Conservation (phyloP, 2,888 invertebrate species). For the Epiblema foenella region DNA sequence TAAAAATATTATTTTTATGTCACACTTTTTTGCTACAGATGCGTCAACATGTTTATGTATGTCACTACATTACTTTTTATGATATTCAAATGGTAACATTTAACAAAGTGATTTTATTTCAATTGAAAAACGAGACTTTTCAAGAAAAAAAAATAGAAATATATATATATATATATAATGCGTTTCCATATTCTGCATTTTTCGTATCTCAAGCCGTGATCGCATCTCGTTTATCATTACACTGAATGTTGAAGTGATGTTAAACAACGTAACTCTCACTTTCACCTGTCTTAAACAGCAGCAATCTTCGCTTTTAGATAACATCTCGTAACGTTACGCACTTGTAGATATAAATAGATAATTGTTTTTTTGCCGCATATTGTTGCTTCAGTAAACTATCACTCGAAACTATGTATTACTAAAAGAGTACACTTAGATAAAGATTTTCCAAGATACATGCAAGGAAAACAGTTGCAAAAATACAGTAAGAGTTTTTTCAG, state of each 20-base stretch:
- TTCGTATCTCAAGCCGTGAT: constrained; percentile 36
- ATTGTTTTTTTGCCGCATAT: constrained; percentile 23
- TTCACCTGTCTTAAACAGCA: constrained; percentile 41
- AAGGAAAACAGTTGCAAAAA: background rate
- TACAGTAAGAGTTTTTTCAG: too few species aligned
- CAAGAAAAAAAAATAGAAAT: too few species aligned
- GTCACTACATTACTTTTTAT: too few species aligned
- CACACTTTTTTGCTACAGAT: background rate
- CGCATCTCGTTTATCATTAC: constrained; percentile 39
- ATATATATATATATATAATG: too few species aligned
- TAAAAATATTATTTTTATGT: background rate
- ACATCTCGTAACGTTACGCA: constrained; percentile 41
- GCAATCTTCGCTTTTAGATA: constrained; percentile 42
- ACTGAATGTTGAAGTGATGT: constrained; percentile 42
- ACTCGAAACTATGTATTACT: background rate
- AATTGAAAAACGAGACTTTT: background rate
- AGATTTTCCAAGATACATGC: background rate
- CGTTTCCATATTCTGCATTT: background rate
- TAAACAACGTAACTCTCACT: constrained; percentile 41
- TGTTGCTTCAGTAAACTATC: background rate
- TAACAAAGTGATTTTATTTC: background rate
- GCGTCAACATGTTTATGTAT: background rate
- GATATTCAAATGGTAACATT: background rate
- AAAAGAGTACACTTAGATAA: background rate
- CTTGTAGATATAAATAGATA: background rate